phyloP scores from a whole-genome alignment of 2,797 vertebrate species.

The Diplodus puntazzo region DNA sequence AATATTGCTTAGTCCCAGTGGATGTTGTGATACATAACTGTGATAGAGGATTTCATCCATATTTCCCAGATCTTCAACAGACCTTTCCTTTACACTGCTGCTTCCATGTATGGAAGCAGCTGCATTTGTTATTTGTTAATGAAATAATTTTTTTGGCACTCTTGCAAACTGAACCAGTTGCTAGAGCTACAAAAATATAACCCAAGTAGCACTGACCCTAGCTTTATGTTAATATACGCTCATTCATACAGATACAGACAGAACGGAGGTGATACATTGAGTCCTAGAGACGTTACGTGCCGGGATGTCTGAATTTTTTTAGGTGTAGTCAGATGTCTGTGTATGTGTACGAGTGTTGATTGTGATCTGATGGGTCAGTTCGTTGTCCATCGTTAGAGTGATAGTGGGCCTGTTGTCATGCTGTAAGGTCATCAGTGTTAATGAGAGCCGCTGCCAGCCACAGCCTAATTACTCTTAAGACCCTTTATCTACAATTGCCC shows the following conservation, averaged over 20 bases:
- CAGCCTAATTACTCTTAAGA: slow-evolving; percentile 77
- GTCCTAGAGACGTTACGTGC: slow-evolving; percentile 5
- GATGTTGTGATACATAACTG: no score
- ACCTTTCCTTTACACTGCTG: neutral
- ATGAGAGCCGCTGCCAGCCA: slow-evolving; percentile 67
- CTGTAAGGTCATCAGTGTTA: slow-evolving; percentile 70
- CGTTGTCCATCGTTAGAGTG: slow-evolving; percentile 68
- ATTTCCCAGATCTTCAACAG: no score
- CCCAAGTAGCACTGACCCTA: neutral
- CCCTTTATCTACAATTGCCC: slow-evolving; percentile 70
- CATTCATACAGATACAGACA: neutral
- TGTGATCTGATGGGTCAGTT: slow-evolving; percentile 72
- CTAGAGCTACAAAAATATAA: neutral
- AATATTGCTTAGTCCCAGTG: no score
- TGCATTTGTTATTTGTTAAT: no score
- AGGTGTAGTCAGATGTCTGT: slow-evolving; percentile 50
- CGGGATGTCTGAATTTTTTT: slow-evolving; percentile 40
- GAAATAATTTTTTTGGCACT: no score
- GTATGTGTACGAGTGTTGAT: slow-evolving; percentile 57
- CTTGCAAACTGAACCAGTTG: neutral
- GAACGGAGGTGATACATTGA: neutral
- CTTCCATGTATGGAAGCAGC: neutral
- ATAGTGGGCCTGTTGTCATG: slow-evolving; percentile 75
- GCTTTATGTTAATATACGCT: neutral
- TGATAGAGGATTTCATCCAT: no score